Percentiles rank a stretch among this genome's conserved stretches.
phyloP scores from a whole-genome alignment of 2,888 invertebrate genomes.

The Slavum lentiscoides region DNA sequence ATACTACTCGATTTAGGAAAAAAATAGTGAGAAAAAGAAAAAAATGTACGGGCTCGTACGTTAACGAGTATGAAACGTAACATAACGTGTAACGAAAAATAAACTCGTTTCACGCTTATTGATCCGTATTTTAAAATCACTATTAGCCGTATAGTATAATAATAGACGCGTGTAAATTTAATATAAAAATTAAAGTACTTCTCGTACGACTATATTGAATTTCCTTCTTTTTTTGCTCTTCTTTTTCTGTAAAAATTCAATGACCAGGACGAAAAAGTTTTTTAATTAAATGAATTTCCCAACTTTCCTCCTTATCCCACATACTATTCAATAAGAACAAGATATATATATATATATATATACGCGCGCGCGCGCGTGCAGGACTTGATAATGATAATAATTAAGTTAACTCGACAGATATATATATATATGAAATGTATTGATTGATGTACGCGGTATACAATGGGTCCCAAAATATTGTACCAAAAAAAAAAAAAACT shows the following conservation, averaged over 20 bases:
- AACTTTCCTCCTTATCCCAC: background rate
- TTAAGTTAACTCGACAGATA: background rate
- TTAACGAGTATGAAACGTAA: too few species aligned
- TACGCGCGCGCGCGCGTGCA: background rate
- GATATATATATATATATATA: background rate
- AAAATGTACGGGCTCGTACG: too few species aligned
- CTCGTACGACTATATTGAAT: too few species aligned
- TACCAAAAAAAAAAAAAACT: background rate
- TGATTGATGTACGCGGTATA: background rate
- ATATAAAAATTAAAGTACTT: too few species aligned
- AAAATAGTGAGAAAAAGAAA: too few species aligned
- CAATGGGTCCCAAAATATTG: background rate
- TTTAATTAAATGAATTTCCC: background rate
- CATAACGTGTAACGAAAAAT: background rate
- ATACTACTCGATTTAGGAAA: too few species aligned
- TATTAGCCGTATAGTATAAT: too few species aligned
- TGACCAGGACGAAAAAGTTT: background rate
- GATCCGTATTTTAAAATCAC: too few species aligned
- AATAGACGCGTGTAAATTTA: too few species aligned
- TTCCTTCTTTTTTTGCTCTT: too few species aligned
- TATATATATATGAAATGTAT: too few species aligned
- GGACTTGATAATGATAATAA: background rate
- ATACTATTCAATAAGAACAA: background rate
- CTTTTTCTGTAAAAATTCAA: background rate
- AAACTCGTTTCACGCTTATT: background rate